phyloP scores from a whole-genome alignment of 1,140 invertebrate species.

The Drosophila miranda region DNA sequence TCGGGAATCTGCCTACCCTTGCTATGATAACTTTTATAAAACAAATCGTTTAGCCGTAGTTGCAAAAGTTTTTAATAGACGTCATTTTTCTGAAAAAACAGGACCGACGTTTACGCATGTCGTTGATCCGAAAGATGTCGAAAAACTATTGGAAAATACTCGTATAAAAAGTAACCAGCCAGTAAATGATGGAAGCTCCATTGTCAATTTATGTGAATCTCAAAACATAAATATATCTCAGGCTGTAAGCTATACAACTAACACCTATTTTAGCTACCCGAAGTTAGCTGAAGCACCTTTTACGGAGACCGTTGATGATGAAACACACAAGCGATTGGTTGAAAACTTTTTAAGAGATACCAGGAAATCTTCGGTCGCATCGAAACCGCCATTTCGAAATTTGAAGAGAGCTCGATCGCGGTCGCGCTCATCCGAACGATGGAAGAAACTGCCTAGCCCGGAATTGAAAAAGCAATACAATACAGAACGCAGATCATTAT shows the following conservation, averaged over 20 bases:
- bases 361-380: constrained; percentile 14
- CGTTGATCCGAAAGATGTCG: constrained; percentile 61
- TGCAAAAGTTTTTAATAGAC: constrained; percentile 51
- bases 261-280: constrained; percentile 7
- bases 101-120: constrained; percentile 73
- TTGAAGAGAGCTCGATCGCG: constrained; percentile 47
- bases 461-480: constrained; percentile 38
- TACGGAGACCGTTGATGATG: constrained; percentile 56
- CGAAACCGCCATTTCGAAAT: constrained; percentile 6
- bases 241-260: background rate
- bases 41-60: constrained; percentile 52
- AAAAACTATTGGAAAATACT: constrained; percentile 48
- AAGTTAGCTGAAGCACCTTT: background rate
- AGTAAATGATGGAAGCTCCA: constrained; percentile 6
- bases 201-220: constrained; percentile 1
- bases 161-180: constrained; percentile 5
- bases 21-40: constrained; percentile 55
- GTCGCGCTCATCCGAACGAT: constrained; percentile 31
- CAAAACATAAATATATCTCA: constrained; percentile 1
- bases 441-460: constrained; percentile 17
- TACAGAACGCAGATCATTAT: constrained; percentile 59
- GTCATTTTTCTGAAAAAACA: constrained; percentile 63
- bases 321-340: constrained; percentile 70
- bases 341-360: constrained; percentile 65
- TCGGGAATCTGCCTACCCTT: constrained; percentile 55